phyloP scores from a whole-genome alignment of 1,140 invertebrate genomes.

The Calosoma granatense region DNA sequence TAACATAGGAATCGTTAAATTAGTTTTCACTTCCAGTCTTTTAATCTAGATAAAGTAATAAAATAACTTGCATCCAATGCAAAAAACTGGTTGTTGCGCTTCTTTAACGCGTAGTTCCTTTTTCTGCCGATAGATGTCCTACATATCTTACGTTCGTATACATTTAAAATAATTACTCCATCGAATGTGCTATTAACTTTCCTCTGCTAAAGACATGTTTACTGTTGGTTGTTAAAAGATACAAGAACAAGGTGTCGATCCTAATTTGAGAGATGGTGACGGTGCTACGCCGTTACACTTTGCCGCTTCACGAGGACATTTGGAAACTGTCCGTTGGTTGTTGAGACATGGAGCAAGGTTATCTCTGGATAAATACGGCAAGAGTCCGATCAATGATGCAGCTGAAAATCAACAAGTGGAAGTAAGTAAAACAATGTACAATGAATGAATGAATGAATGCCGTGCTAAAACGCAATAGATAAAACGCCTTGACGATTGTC shows the following conservation, averaged over 20 bases:
- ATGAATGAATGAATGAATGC: too few species aligned
- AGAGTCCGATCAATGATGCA: conserved; percentile 80
- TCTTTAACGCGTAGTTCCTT: background rate
- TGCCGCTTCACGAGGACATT: conserved; percentile 70
- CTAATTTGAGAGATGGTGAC: conserved; percentile 73
- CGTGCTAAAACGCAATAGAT: too few species aligned
- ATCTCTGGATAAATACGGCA: conserved; percentile 71
- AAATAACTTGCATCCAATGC: background rate
- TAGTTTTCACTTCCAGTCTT: background rate
- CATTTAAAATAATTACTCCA: too few species aligned
- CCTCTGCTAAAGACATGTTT: background rate
- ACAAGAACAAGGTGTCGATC: conserved; percentile 69
- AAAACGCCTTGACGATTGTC: too few species aligned
- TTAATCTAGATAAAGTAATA: background rate
- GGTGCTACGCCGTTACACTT: conserved; percentile 73
- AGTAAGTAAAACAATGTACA: conserved; percentile 50
- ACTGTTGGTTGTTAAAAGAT: conserved; percentile 43
- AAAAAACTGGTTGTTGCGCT: background rate
- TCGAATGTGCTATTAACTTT: background rate
- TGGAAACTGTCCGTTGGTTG: conserved; percentile 73
- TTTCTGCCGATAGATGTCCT: background rate
- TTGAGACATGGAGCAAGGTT: conserved; percentile 67
- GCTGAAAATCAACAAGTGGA: conserved; percentile 81
- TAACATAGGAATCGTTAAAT: background rate
- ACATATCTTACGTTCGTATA: too few species aligned